Evolutionary conservation across 2,888 invertebrate genomes (phyloP).

Genomic region (Margaritifera margaritifera): DNA sequence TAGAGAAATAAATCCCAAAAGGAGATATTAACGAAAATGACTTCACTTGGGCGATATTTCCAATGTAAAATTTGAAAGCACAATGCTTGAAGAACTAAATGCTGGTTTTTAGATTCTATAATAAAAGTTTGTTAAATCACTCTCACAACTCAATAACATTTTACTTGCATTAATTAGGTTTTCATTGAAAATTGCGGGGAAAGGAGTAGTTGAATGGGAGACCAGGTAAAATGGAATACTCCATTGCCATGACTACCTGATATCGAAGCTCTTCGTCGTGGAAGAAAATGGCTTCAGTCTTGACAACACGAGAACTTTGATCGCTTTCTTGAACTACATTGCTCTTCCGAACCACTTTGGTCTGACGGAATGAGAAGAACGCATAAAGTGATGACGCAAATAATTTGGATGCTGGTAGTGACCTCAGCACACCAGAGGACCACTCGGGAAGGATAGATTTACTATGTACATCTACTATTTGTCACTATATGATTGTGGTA

Average conservation of each 20-base stretch:
- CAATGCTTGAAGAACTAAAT: too few species aligned
- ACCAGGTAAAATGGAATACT: constrained; percentile 13
- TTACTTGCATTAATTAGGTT: not conserved
- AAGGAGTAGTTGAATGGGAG: constrained; percentile 16
- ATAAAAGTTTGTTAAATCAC: not conserved
- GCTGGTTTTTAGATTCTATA: too few species aligned
- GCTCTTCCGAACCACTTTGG: constrained; percentile 2
- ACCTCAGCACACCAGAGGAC: too few species aligned
- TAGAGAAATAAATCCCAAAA: too few species aligned
- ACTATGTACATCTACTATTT: too few species aligned
- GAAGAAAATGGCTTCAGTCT: constrained; percentile 28
- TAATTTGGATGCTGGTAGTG: too few species aligned
- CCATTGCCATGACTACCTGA: constrained; percentile 31
- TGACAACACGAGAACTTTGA: constrained; percentile 24
- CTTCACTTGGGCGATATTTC: too few species aligned
- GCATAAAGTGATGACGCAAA: too few species aligned
- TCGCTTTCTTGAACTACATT: constrained; percentile 13
- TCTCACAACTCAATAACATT: not conserved
- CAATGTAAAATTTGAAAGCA: not conserved
- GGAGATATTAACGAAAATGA: too few species aligned
- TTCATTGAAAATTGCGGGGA: constrained; percentile 6
- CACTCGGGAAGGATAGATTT: too few species aligned
- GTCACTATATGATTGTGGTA: too few species aligned
- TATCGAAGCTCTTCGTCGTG: constrained; percentile 35
- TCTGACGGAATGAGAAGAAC: too few species aligned